Evolutionary conservation across 2,797 vertebrate species (phyloP).

Genomic region (Ataeniobius toweri): DNA sequence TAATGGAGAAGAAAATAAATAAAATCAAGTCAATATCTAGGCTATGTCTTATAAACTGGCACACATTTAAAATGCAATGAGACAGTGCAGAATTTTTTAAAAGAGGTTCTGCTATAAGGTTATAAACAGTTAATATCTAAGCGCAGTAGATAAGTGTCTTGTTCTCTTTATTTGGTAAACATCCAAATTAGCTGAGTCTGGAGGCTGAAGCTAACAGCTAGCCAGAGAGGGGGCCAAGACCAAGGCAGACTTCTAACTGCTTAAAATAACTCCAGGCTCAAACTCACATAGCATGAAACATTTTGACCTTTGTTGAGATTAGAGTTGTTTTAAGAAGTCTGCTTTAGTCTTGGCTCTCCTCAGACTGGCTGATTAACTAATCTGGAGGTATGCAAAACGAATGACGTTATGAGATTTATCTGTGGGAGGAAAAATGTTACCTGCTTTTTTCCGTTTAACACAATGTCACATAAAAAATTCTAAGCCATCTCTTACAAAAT

Average conservation of each 20-base stretch:
- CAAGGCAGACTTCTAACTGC: not conserved
- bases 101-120: not conserved
- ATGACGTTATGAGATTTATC: not conserved
- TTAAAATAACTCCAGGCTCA: not conserved
- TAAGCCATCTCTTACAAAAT: not conserved
- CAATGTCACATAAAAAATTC: not conserved
- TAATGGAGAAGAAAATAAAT: not conserved
- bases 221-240: not conserved
- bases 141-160: not conserved
- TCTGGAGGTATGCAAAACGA: not conserved
- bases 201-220: not conserved
- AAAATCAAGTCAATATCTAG: not conserved
- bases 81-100: not conserved
- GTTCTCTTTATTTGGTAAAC: not conserved
- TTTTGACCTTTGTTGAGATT: not conserved
- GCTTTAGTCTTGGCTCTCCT: not conserved
- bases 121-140: not conserved
- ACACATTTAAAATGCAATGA: not conserved
- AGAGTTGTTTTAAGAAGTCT: not conserved
- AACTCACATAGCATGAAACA: not conserved
- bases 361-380: not conserved
- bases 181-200: not conserved
- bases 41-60: not conserved
- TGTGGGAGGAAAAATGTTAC: not conserved
- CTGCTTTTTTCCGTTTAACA: not conserved